Evolutionary conservation across 2,888 invertebrate genomes (phyloP).

Genomic region (Tridacna crocea): DNA sequence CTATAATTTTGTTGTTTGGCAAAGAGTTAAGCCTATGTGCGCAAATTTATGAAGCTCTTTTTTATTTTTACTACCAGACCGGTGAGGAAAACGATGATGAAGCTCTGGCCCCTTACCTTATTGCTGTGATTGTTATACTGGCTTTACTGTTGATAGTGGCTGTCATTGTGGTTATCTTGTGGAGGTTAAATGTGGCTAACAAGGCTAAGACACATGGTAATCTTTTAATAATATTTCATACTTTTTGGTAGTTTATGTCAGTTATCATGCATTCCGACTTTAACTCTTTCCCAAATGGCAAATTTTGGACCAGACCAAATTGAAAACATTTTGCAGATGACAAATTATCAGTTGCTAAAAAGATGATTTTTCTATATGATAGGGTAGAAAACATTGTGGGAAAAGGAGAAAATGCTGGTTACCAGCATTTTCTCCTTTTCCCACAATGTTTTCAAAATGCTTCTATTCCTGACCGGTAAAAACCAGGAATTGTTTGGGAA

Average conservation of each 20-base stretch:
- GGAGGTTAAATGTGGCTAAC: constrained; percentile 61
- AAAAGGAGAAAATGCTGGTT: background rate
- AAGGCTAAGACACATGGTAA: constrained; percentile 65
- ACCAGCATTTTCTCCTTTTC: background rate
- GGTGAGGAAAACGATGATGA: constrained; percentile 17
- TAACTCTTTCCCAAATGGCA: too few relatives aligned
- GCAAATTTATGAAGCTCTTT: too few relatives aligned
- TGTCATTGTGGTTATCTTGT: constrained; percentile 48
- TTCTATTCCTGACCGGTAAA: too few relatives aligned
- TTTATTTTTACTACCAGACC: background rate
- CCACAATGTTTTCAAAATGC: constrained; percentile 2
- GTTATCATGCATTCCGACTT: constrained; percentile 6
- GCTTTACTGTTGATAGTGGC: constrained; percentile 42
- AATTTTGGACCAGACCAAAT: too few relatives aligned
- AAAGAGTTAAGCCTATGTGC: too few relatives aligned
- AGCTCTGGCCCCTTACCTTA: constrained; percentile 28
- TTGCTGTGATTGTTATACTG: constrained; percentile 35
- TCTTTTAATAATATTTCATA: constrained; percentile 10
- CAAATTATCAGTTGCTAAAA: too few relatives aligned
- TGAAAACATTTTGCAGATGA: too few relatives aligned
- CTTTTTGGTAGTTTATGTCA: too few relatives aligned
- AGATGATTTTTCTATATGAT: too few relatives aligned
- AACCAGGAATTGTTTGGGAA: too few relatives aligned
- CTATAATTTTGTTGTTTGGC: too few relatives aligned
- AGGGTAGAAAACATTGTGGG: background rate